phyloP scores from a whole-genome alignment of 2,113 vertebrate genomes.

The Dipodomys stephensi region DNA sequence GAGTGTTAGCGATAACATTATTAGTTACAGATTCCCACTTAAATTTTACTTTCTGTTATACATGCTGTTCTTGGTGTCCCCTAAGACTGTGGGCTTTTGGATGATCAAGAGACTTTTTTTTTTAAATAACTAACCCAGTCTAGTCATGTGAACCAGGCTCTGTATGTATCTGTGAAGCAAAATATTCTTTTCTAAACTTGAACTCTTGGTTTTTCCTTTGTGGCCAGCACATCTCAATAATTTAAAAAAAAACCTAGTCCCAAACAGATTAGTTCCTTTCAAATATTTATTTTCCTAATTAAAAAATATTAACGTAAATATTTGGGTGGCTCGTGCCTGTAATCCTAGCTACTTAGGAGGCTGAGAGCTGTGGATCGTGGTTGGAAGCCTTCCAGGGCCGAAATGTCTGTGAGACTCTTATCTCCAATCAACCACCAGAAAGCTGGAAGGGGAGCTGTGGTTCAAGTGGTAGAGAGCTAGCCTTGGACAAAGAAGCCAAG shows the following conservation, averaged over 20 bases:
- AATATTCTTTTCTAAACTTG: background rate
- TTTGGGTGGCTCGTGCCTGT: too few relatives aligned
- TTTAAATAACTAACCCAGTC: background rate
- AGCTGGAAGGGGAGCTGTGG: too few relatives aligned
- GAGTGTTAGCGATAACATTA: background rate
- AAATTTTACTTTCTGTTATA: background rate
- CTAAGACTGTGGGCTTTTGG: background rate
- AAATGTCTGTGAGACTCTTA: too few relatives aligned
- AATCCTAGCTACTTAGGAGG: too few relatives aligned
- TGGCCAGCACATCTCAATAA: background rate
- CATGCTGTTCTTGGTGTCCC: background rate
- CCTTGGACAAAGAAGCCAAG: too few relatives aligned
- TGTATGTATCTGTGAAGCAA: background rate
- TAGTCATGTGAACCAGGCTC: background rate
- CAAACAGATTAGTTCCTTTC: background rate
- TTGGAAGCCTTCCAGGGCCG: too few relatives aligned
- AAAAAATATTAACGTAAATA: background rate
- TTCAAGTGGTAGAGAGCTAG: too few relatives aligned
- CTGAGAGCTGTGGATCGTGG: too few relatives aligned
- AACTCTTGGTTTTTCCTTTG: background rate
- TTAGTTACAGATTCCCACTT: background rate
- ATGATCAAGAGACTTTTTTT: background rate
- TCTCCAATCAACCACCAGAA: too few relatives aligned
- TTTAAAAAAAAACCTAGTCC: background rate
- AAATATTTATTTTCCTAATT: slow-evolving; percentile 28